Percentiles rank a stretch among this genome's conserved stretches.
phyloP scores from a whole-genome alignment of 2,888 invertebrate species.

The Brenthis hecate region DNA sequence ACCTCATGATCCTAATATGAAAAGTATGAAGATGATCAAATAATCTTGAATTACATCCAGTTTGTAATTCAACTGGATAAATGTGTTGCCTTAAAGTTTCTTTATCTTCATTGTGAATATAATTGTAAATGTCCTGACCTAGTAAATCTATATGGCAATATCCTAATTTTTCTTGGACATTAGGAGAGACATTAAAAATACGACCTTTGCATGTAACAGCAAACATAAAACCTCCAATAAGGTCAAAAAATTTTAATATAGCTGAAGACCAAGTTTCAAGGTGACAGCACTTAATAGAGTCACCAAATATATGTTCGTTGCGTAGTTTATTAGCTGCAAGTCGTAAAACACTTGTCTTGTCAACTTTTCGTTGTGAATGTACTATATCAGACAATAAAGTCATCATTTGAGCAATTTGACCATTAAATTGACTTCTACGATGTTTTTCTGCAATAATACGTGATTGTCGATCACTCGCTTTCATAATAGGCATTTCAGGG shows the following conservation, averaged over 20 bases:
- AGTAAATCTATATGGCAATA: slow-evolving; percentile 94
- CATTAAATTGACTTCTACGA: slow-evolving; percentile 93
- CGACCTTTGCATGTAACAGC: slow-evolving; percentile 91
- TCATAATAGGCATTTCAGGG: slow-evolving; percentile 64
- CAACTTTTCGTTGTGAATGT: slow-evolving; percentile 91
- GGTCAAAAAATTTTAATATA: slow-evolving; percentile 84
- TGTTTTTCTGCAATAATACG: slow-evolving; percentile 96
- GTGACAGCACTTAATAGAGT: slow-evolving; percentile 74
- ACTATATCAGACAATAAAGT: slow-evolving; percentile 92
- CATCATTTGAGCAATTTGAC: slow-evolving; percentile 91
- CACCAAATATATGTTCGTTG: slow-evolving; percentile 87
- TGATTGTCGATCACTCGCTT: slow-evolving; percentile 89
- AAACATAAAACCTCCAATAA: slow-evolving; percentile 90
- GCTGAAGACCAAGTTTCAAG: slow-evolving; percentile 79
- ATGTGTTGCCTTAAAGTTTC: slow-evolving; percentile 87
- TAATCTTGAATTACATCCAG: slow-evolving; percentile 57
- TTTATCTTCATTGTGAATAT: slow-evolving; percentile 92
- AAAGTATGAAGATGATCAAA: slow-evolving; percentile 81
- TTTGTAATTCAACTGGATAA: slow-evolving; percentile 78
- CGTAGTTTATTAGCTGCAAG: slow-evolving; percentile 93
- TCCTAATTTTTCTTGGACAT: slow-evolving; percentile 92
- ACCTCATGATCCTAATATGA: slow-evolving; percentile 83
- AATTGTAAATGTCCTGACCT: slow-evolving; percentile 93
- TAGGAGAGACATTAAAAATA: slow-evolving; percentile 92
- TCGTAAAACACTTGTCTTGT: slow-evolving; percentile 94